Evolutionary conservation across 2,888 invertebrate genomes (phyloP), one percentile per base, ranked within the genome.

Genomic region (Drosophila nr. medialis): DNA sequence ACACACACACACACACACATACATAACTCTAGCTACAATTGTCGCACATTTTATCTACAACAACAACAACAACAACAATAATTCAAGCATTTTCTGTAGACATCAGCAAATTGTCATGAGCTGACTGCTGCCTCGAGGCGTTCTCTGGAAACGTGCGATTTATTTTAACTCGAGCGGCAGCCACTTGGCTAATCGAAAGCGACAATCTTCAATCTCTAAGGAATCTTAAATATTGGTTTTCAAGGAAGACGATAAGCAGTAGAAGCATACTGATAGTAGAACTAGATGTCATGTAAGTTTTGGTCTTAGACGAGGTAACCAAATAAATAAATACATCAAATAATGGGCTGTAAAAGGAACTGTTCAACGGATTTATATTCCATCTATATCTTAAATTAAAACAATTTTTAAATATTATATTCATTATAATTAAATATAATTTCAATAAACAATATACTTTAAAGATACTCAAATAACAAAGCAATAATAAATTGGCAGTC

Each of bases 171-270:
- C 63, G 63, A 80, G 75, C 75, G 30, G 3, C 30, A 75, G 78
- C 74, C 79, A 84, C 78, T 80, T 77, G 72, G 65, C 81, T 87
- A 87, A 89, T 89, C 89, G 72, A 64, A 64, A 66, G 53, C 69
- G 72, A 61, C 75, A 72, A 84, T 72, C 64, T 74, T 58, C 79
- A 70, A 76, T 64, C 63, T 65, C 51, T n/a, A 24, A 21, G 36
- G 21, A 42, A 56, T 30, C 24, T 36, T 11, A 40, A 32, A 30
- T 42, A 40, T 56, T 56, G 38, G 6, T 32, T 38, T 58, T 29
- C 15, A 30, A 30, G 6, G 6, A 6, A 42, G 11, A 48, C n/a
- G 11, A 34, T 32, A 48, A 48, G 24, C 36, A 29, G 6, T 4
- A 1, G 11, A 27, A 54, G 18, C 15, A 36, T 24, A 32, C 18